phyloP scores from a whole-genome alignment of 2,113 vertebrate genomes.

The Pterophyllum scalare region DNA sequence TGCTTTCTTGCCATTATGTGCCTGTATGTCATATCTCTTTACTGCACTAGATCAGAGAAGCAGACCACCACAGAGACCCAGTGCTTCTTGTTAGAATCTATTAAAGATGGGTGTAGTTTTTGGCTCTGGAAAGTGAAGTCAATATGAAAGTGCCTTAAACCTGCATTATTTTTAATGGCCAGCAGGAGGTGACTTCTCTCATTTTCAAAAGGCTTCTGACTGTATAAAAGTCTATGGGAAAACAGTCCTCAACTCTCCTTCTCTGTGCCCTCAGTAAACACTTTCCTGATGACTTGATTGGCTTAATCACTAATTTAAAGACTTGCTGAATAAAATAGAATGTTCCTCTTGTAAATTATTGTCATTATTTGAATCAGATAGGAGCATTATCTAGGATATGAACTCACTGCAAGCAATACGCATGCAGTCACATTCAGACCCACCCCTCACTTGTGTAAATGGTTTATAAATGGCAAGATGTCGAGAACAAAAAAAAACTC shows the following conservation, averaged over 20 bases:
- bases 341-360: neutral
- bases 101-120: neutral
- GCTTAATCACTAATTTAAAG: conserved; percentile 2
- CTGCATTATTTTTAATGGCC: neutral
- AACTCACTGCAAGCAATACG: neutral
- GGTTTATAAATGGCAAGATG: neutral
- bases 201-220: neutral
- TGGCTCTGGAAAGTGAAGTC: neutral
- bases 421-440: neutral
- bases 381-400: neutral
- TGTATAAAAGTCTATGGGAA: neutral
- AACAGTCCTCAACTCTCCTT: neutral
- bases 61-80: neutral
- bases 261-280: neutral
- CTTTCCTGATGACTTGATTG: neutral
- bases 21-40: neutral
- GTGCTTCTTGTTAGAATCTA: neutral
- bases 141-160: neutral
- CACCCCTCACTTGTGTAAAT: neutral
- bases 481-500: neutral
- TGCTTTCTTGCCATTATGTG: rapidly evolving
- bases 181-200: neutral
- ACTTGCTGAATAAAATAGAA: neutral
- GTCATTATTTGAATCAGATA: neutral
- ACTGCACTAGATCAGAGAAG: neutral